Evolutionary conservation across 2,888 invertebrate genomes (phyloP), one percentile per base, ranked within the genome.

Genomic region (Euclidia mi): DNA sequence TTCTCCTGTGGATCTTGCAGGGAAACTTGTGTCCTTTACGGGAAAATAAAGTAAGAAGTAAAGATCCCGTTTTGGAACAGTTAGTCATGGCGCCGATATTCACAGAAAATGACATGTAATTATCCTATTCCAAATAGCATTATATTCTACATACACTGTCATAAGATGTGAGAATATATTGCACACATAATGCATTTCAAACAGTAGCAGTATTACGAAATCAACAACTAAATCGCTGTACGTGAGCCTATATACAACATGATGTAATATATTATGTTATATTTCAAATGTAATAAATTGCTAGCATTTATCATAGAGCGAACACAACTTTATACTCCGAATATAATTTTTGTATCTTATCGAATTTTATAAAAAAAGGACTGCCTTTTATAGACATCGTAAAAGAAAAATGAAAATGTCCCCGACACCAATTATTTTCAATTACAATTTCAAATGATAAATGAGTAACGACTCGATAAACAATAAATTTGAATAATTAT

Each of bases 251-350:
- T 68, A 56, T 59, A 46, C 48, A 49, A 55, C 52, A 50, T 29
- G 52, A 63, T 62, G 53, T 56, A 38, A 65, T 71, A 63, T 45
- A 51, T 46, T 43, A 69, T 53, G 45, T 55, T 59, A 61, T 56
- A 49, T 14, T 65, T 68, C 53, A 55, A 35, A 56, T 7, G 42
- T 57, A 66, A 71, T 66, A 71, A 58, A 71, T 71, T 32, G 64
- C 34, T 32, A 17, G 12, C 59, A 69, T 71, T 72, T 72, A 64
- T 71, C 58, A 68, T 17, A 20, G 40, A 42, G 48, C 18, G 70
- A 69, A 66, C 56, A 58, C 53, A 43, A 63, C 53, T 50, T 56
- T 49, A 60, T 47, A 32, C 31, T 43, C 37, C 38, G 56, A 56
- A 52, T 56, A 50, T 60, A 53, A 63, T 66, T 58, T 66, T 66